A percentile compares a stretch with the other conserved stretches of the same genome.
Conservation (phyloP, 2,113 vertebrate genomes). For the Malurus alboscapulatus region DNA sequence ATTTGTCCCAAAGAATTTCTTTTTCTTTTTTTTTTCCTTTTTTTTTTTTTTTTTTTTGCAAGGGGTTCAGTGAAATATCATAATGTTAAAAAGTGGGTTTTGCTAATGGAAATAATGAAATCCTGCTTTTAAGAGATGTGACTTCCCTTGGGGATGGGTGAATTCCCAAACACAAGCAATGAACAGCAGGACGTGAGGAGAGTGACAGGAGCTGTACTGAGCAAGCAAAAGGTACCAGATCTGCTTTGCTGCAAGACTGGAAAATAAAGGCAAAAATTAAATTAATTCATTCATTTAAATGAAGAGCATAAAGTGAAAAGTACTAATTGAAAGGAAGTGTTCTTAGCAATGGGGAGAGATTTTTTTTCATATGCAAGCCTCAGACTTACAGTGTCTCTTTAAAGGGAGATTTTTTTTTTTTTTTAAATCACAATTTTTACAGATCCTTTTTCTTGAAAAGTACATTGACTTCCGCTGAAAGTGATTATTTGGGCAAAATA, state of each 20-base stretch:
- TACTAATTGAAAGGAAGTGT: neutral
- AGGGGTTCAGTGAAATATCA: neutral
- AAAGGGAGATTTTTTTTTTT: neutral
- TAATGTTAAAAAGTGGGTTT: neutral
- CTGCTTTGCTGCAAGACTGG: neutral
- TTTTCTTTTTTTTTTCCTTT: neutral
- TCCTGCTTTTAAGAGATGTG: neutral
- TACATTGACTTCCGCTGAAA: neutral
- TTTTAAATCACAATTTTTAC: neutral
- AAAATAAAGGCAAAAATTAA: neutral
- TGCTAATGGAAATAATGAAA: neutral
- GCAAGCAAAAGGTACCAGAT: neutral
- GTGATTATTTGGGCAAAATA: neutral
- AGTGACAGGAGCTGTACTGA: accelerated
- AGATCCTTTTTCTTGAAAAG: neutral
- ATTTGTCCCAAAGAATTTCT: neutral
- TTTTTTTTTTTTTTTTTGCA: neutral
- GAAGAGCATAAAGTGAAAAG: neutral
- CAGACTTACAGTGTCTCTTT: neutral
- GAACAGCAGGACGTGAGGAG: neutral
- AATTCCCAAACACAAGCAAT: neutral
- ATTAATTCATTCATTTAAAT: neutral
- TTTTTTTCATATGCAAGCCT: neutral
- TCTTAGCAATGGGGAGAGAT: neutral
- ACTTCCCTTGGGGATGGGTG: neutral